phyloP scores from a whole-genome alignment of 2,888 invertebrate genomes.

The Syrista parreyssii region DNA sequence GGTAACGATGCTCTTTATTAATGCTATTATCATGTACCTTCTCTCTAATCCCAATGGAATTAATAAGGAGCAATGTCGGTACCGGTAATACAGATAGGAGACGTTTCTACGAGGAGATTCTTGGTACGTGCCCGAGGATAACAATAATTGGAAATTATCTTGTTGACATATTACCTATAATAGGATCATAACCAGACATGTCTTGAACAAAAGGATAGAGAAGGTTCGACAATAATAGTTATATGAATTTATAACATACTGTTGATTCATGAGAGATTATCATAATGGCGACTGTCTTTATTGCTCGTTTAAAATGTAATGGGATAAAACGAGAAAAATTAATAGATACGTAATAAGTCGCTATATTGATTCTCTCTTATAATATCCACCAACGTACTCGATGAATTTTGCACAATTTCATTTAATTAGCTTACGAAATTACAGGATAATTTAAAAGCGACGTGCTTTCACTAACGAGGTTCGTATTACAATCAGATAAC shows the following conservation, averaged over 20 bases:
- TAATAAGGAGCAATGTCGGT: neutral
- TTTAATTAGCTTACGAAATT: conserved; percentile 53
- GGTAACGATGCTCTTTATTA: neutral
- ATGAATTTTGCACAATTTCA: conserved; percentile 41
- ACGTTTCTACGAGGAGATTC: neutral
- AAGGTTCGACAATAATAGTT: neutral
- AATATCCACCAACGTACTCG: neutral
- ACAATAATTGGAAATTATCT: neutral
- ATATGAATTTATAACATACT: neutral
- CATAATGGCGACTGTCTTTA: neutral
- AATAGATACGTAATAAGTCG: neutral
- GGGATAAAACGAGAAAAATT: neutral
- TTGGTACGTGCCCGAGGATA: neutral
- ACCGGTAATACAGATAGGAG: neutral
- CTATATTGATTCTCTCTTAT: too few relatives aligned
- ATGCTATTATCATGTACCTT: neutral
- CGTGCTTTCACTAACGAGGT: conserved; percentile 50
- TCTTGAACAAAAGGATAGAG: neutral
- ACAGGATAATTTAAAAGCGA: conserved; percentile 49
- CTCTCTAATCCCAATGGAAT: neutral
- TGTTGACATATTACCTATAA: neutral
- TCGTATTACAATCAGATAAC: conserved; percentile 47
- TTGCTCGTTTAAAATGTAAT: neutral
- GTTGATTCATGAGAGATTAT: neutral
- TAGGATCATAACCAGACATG: neutral